Evolutionary conservation across 1,140 invertebrate species (phyloP).

Genomic region (Helicoverpa armigera): DNA sequence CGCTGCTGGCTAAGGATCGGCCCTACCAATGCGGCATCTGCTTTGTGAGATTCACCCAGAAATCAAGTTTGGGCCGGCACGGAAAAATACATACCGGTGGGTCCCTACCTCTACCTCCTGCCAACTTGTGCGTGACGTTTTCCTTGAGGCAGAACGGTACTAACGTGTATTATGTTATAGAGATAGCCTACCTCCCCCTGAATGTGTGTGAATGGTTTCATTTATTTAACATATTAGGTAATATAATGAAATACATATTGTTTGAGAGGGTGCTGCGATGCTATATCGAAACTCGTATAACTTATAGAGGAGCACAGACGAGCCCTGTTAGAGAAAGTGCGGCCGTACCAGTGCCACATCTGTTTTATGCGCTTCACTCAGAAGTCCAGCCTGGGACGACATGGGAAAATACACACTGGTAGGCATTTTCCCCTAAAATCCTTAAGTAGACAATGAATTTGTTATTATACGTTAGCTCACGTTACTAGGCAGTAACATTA

Average conservation of each 20-base stretch:
- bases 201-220: conserved; percentile 76
- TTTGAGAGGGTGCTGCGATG: conserved; percentile 76
- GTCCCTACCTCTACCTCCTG: conserved; percentile 64
- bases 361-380: conserved; percentile 89
- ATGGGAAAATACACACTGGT: conserved; percentile 87
- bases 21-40: conserved; percentile 87
- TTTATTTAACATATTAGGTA: conserved; percentile 62
- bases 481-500: conserved; percentile 76
- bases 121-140: conserved; percentile 68
- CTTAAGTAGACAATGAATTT: conserved; percentile 83
- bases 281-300: conserved; percentile 85
- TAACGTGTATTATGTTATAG: conserved; percentile 55
- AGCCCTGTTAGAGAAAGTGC: conserved; percentile 88
- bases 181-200: conserved; percentile 79
- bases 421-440: conserved; percentile 86
- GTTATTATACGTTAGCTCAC: conserved; percentile 76
- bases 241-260: conserved; percentile 66
- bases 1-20: conserved; percentile 83
- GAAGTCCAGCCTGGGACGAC: conserved; percentile 87
- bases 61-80: conserved; percentile 81
- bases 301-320: conserved; percentile 87
- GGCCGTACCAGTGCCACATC: conserved; percentile 88
- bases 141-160: conserved; percentile 77
- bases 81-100: conserved; percentile 80
- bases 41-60: conserved; percentile 85